Conservation (phyloP, 2,797 vertebrate species). For the Pteronotus mesoamericanus region DNA sequence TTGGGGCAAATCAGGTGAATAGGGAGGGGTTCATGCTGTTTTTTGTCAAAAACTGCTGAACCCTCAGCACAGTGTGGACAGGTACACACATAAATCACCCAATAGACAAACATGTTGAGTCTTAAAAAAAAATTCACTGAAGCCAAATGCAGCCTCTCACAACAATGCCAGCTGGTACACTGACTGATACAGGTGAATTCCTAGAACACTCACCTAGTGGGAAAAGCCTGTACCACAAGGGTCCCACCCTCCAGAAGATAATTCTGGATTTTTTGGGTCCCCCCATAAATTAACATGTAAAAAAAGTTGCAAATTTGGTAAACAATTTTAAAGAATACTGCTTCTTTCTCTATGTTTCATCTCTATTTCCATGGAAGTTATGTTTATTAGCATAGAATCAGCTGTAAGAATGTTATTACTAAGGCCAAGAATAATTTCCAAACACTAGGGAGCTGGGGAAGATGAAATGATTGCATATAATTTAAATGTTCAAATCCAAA, state of each 20-base stretch:
- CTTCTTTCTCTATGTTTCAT: neutral
- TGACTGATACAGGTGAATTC: neutral
- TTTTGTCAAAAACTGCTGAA: neutral
- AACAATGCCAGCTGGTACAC: neutral
- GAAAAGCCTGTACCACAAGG: neutral
- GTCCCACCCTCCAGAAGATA: neutral
- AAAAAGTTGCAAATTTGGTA: neutral
- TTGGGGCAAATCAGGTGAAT: neutral
- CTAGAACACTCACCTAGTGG: neutral
- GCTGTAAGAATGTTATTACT: neutral
- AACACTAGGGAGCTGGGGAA: neutral
- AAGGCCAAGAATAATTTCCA: neutral
- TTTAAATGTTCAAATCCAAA: conserved; percentile 34
- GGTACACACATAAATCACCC: no score
- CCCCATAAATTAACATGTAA: neutral
- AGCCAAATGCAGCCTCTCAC: neutral
- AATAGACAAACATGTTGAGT: neutral
- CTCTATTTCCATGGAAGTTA: neutral
- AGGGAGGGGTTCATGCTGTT: neutral
- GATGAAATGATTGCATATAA: neutral
- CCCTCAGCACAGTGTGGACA: neutral
- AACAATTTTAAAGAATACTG: neutral
- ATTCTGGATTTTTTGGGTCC: neutral
- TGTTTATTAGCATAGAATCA: neutral
- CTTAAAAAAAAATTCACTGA: neutral